Base-by-base conservation (phyloP, 2,113 vertebrate species). In the Phaethon lepturus region DNA sequence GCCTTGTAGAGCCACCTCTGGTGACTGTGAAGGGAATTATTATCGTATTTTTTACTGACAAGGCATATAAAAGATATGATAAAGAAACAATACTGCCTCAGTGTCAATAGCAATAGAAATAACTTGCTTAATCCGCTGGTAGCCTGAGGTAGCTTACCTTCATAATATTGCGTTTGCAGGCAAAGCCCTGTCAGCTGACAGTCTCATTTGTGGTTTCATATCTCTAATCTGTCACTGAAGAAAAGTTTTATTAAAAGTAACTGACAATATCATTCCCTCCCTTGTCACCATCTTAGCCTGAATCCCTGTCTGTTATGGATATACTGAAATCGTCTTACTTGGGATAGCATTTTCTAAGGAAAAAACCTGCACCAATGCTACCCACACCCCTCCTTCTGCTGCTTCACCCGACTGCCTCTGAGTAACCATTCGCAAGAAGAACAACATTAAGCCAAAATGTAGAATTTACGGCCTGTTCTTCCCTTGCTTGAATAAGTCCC, bases 161-260 rank as follows among this genome's bases (percentile, higher is more conserved):
- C 55, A 56, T 45, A 58, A 90, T 38, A 77, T 13, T 80, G 96
- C 75, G 66, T 63, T 90, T 77, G 82, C 88, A 93, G 90, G 79
- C 69, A 62, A 74, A 94, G 88, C 78, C 90, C 69, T 88, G 92
- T 45, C 93, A 95, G 78, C 35, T 4, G 2, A 56, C 72, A 71
- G 86, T 71, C 85, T 88, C 91, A 93, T 94, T 90, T 82, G 28
- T 60, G 26, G 49, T 49, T 87, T 91, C 95, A 77, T 31, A 77
- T 67, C 86, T 86, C 63, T 73, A 73, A 82, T 85, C 81, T 69
- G 67, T 42, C 9, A 29, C 82, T 64, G 85, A 76, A 62, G 31
- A 93, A 77, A 95, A 88, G 60, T 84, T 95, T 77, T 92, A 93
- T 49, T 91, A 76, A 91, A 85, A 96, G 84, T 10, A 94, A 35